Evolutionary conservation across 1,140 invertebrate species (phyloP).

Genomic region (Daktulosphaira vitifoliae): DNA sequence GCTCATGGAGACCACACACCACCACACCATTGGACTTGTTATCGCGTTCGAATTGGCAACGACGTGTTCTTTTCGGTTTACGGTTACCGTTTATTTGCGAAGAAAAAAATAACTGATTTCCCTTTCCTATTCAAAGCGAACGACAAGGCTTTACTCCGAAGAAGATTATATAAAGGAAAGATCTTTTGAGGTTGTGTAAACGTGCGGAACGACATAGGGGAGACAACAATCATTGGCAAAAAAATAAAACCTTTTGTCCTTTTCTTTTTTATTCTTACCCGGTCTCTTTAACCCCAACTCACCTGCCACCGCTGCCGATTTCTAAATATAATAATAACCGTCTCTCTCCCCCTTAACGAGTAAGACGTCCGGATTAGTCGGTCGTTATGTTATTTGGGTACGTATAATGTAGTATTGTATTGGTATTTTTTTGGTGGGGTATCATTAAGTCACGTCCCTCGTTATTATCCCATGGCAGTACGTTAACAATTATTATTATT

Average conservation of each 20-base stretch:
- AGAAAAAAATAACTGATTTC: too few relatives aligned
- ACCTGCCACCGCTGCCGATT: slow-evolving; percentile 11
- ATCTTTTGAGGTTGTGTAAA: slow-evolving; percentile 1
- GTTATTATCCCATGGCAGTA: slow-evolving; percentile 10
- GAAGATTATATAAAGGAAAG: too few relatives aligned
- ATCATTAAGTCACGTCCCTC: slow-evolving; percentile 27
- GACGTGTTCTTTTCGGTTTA: too few relatives aligned
- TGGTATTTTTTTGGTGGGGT: background rate
- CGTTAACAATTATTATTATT: slow-evolving; percentile 4
- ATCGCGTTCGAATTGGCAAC: too few relatives aligned
- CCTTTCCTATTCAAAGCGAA: too few relatives aligned
- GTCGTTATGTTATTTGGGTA: background rate
- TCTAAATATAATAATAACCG: slow-evolving; percentile 10
- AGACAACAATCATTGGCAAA: background rate
- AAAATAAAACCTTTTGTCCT: background rate
- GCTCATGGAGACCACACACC: too few relatives aligned
- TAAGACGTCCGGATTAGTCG: background rate
- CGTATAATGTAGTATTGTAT: background rate
- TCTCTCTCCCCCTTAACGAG: background rate
- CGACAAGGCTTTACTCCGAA: too few relatives aligned
- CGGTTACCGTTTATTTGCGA: too few relatives aligned
- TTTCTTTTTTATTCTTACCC: background rate
- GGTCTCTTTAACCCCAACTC: background rate
- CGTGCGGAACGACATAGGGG: background rate
- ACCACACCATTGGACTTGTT: too few relatives aligned